Evolutionary conservation across 2,113 vertebrate genomes (phyloP).

Genomic region (Leptodactylus fuscus): DNA sequence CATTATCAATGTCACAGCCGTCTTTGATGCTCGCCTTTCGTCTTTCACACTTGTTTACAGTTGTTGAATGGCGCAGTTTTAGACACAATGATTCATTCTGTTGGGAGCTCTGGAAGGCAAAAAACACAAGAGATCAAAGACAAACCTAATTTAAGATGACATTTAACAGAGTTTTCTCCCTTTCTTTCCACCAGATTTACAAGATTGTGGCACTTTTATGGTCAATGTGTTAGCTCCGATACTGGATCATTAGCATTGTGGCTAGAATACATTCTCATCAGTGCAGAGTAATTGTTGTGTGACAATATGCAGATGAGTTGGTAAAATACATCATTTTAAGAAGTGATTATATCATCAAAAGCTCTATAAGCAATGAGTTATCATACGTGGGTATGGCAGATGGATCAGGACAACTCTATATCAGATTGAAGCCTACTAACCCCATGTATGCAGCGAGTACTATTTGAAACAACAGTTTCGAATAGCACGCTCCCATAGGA

Average conservation of each 20-base stretch:
- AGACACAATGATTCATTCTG: slow-evolving; percentile 48
- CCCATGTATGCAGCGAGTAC: too few species aligned
- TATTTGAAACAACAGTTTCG: too few species aligned
- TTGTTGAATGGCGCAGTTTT: slow-evolving; percentile 16
- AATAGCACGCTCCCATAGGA: too few species aligned
- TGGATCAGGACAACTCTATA: too few species aligned
- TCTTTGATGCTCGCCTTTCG: slow-evolving; percentile 31
- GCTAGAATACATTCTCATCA: background rate
- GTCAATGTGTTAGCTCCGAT: background rate
- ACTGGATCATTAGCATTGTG: background rate
- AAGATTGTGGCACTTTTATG: slow-evolving; percentile 7
- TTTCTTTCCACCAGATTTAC: slow-evolving; percentile 31
- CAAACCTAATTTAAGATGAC: slow-evolving; percentile 42
- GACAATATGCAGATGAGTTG: background rate
- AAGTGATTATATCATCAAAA: too few species aligned
- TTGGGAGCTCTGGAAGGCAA: slow-evolving; percentile 14
- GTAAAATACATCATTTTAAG: background rate
- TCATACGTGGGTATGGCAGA: too few species aligned
- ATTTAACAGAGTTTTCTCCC: background rate
- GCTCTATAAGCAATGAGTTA: too few species aligned
- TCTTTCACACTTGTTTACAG: slow-evolving; percentile 47
- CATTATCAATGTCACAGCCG: background rate
- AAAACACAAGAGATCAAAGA: slow-evolving; percentile 48
- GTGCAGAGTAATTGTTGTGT: background rate
- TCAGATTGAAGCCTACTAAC: too few species aligned